phyloP scores from a whole-genome alignment of 2,113 vertebrate genomes.

The Laticauda colubrina region DNA sequence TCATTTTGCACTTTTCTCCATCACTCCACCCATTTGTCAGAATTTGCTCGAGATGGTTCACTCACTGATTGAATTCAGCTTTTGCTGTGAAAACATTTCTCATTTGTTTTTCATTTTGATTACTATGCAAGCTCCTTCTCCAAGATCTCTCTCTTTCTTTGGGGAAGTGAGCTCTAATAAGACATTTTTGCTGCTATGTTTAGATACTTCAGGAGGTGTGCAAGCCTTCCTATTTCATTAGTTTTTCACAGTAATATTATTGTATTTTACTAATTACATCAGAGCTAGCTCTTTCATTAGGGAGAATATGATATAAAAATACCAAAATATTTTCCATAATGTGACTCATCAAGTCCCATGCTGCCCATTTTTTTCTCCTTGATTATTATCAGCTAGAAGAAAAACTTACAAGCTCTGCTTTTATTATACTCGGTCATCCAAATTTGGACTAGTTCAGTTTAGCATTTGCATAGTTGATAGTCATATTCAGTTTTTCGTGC shows the following conservation, averaged over 20 bases:
- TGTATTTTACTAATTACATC: neutral
- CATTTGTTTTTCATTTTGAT: neutral
- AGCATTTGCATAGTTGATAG: neutral
- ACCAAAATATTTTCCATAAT: neutral
- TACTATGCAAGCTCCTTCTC: neutral
- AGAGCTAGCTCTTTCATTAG: neutral
- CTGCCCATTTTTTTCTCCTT: neutral
- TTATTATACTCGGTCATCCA: neutral
- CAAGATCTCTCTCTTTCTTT: neutral
- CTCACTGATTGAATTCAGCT: neutral
- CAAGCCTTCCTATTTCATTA: neutral
- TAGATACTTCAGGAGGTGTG: neutral
- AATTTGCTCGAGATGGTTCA: neutral
- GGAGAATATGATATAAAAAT: neutral
- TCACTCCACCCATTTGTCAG: neutral
- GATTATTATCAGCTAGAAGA: neutral
- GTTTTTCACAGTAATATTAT: neutral
- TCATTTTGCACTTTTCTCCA: neutral
- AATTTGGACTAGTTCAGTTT: neutral
- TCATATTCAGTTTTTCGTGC: neutral
- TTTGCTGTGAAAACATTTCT: neutral
- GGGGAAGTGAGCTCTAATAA: neutral
- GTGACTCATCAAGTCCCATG: neutral
- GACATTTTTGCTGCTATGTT: neutral
- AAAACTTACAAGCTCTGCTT: neutral